Evolutionary conservation across 2,797 vertebrate species (phyloP), one percentile per base, ranked within the genome.

Genomic region (Brachymystax lenok): DNA sequence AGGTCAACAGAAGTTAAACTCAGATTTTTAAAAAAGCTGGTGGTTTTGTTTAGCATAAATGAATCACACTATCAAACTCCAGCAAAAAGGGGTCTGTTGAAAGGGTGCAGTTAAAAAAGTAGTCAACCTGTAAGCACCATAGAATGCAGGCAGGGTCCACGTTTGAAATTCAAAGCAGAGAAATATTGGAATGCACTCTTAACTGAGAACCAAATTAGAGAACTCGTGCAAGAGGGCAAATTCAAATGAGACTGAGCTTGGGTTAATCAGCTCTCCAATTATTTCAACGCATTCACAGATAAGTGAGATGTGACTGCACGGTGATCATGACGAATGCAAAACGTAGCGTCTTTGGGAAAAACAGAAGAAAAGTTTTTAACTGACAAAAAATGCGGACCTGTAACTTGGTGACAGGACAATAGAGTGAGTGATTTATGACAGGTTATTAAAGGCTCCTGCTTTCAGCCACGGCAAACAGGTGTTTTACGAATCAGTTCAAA

Each of bases 401-500:
- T 82, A 82, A 92, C 86, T 88, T 92, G 90, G 88, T 92, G 93
- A 92, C 92, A 94, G 92, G 88, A 90, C 90, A 94, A 94, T 86
- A 84, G 89, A 86, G 86, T 91, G 88, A 94, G 85, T 87, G 88
- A 94, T 94, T 94, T 94, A 94, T 90, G 89, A 82, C 83, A 40
- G 73, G 87, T 90, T 84, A 90, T 94, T 92, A 94, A 93, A 88
- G 86, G 88, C 87, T 87, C 79, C 80, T 74, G 89, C 88, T 91
- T 88, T 92, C 81, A 86, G 86, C 90, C 78, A 78, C 89, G 89
- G 82, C 87, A 92, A 93, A 95, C 92, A 94, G 92, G 92, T 94
- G 93, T 93, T 93, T 92, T 86, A 92, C 80, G 88, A 92, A 87
- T 82, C 77, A 66, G 78, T 84, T 83, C 83, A 79, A 16, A 33